A percentile compares a stretch with the other conserved stretches of the same genome.
phyloP scores from a whole-genome alignment of 2,113 vertebrate genomes.

The Periophthalmodon schlosseri region DNA sequence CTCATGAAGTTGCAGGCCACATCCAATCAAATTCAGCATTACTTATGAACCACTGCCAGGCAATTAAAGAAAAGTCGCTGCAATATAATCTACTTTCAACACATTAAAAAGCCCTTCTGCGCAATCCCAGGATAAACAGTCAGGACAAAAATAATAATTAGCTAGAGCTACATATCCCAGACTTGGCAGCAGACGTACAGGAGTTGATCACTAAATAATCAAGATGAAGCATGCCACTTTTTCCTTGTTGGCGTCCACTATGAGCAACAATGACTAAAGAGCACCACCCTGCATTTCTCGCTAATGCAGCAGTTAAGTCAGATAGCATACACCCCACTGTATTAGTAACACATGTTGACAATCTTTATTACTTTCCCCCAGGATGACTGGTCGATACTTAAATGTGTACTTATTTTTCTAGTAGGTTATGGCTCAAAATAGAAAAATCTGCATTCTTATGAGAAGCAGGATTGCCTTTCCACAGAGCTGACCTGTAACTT shows the following conservation, averaged over 20 bases:
- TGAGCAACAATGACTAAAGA: slow-evolving; percentile 51
- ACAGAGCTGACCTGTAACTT: too few relatives aligned
- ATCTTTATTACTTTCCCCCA: background rate
- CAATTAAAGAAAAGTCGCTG: slow-evolving; percentile 43
- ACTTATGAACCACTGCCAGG: slow-evolving; percentile 40
- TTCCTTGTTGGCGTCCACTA: slow-evolving; percentile 30
- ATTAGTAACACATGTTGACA: background rate
- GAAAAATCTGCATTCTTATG: too few relatives aligned
- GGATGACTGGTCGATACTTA: too few relatives aligned
- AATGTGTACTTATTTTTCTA: too few relatives aligned
- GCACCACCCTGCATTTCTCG: slow-evolving; percentile 26
- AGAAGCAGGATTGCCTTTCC: too few relatives aligned
- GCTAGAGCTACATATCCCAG: slow-evolving; percentile 37
- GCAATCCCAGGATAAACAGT: slow-evolving; percentile 42
- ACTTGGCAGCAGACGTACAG: slow-evolving; percentile 23
- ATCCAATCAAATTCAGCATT: slow-evolving; percentile 59
- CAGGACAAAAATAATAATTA: slow-evolving; percentile 38
- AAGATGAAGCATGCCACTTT: slow-evolving; percentile 24
- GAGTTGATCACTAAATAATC: slow-evolving; percentile 43
- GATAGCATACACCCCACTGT: slow-evolving; percentile 18
- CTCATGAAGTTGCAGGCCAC: slow-evolving; percentile 60
- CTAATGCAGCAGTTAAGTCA: slow-evolving; percentile 39
- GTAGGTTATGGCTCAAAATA: too few relatives aligned
- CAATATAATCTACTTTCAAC: slow-evolving; percentile 13
- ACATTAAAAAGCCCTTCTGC: slow-evolving; percentile 27